Evolutionary conservation across 2,888 invertebrate species (phyloP), one percentile per base, ranked within the genome.

Genomic region (Theristus sp.): DNA sequence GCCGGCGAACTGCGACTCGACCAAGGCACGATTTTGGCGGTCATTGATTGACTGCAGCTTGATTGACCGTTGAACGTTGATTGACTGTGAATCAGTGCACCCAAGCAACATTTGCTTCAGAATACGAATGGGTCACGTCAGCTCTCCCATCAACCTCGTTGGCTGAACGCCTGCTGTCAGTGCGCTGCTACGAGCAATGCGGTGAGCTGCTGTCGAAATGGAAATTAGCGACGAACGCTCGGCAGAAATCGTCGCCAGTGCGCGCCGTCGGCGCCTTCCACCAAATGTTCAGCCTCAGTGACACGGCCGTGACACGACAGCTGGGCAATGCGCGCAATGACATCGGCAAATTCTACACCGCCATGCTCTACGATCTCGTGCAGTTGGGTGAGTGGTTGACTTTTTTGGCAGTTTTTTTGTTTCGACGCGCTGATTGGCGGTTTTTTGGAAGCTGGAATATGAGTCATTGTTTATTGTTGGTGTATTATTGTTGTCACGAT

Each of bases 271-370:
- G n/a, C n/a, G n/a, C n/a, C n/a, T n/a, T n/a, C n/a, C n/a, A n/a
- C n/a, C n/a, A n/a, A n/a, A n/a, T n/a, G n/a, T n/a, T n/a, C 38
- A 20, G 20, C 38, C 38, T 20, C 38, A 38, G 20, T 10, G 20
- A 20, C 38, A 20, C 38, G 13, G 10, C n/a, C n/a, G n/a, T n/a
- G n/a, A n/a, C 10, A 13, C n/a, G 13, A 80, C 57, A 75, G 83
- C 75, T 85, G 55, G 90, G 87, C 2, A 89, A 87, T 67, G 84
- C 85, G 53, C 80, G 83, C 66, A 90, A 90, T 74, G 90, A 89
- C 74, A 76, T 89, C 0, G 89, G 87, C 0, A 28, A 10, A 2
- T 20, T 55, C 55, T 28, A 28, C 27, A 27, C 55, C 27, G 27
- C 3, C 27, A 6, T 27, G 13, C 55, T 55, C 26, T 10, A 25